Evolutionary conservation across 1,140 invertebrate species (phyloP).

Genomic region (Drosophila mauritiana): DNA sequence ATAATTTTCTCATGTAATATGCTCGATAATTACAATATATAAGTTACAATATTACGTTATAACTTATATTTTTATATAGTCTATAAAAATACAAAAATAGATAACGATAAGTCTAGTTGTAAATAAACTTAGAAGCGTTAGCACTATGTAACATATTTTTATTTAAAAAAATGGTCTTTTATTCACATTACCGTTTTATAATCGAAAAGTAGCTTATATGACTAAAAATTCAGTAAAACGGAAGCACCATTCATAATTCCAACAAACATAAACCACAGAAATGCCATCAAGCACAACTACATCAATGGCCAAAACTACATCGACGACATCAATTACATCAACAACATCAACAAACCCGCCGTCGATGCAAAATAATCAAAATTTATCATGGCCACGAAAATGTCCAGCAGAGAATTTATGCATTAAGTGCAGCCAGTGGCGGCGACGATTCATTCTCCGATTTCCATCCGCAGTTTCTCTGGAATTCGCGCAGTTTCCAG

Average conservation of each 20-base stretch:
- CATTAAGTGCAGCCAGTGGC: conserved; percentile 70
- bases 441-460: conserved; percentile 24
- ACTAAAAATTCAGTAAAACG: not conserved
- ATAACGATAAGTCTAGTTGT: too few relatives aligned
- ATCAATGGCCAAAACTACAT: conserved; percentile 13
- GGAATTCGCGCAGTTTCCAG: conserved; percentile 39
- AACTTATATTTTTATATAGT: too few relatives aligned
- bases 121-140: too few relatives aligned
- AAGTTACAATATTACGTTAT: too few relatives aligned
- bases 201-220: too few relatives aligned
- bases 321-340: conserved; percentile 41
- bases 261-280: conserved; percentile 27
- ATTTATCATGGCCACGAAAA: conserved; percentile 61
- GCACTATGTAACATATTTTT: too few relatives aligned
- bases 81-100: too few relatives aligned
- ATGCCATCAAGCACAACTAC: conserved; percentile 9
- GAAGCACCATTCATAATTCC: conserved; percentile 5
- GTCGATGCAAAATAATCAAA: conserved; percentile 47
- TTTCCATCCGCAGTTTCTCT: conserved; percentile 50
- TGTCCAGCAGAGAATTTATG: conserved; percentile 78
- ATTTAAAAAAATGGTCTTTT: too few relatives aligned
- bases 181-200: too few relatives aligned
- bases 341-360: conserved; percentile 22
- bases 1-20: not conserved
- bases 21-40: too few relatives aligned